phyloP scores from a whole-genome alignment of 1,140 invertebrate genomes.

The Eriocheir sinensis region DNA sequence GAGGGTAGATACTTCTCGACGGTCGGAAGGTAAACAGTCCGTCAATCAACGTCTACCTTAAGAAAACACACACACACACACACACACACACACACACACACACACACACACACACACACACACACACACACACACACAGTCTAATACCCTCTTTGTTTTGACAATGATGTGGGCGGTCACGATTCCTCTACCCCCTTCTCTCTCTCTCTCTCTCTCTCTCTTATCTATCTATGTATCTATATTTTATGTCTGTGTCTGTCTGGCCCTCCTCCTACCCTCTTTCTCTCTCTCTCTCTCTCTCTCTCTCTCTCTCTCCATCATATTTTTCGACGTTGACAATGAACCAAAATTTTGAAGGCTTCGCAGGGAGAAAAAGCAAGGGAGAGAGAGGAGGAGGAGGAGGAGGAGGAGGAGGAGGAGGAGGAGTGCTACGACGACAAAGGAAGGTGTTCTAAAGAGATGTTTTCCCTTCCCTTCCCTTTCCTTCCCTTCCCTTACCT shows the following conservation, averaged over 20 bases:
- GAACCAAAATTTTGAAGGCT: not conserved
- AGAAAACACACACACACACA: not conserved
- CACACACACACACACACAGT: not conserved
- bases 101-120: not conserved
- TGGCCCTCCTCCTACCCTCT: not conserved
- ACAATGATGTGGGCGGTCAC: constrained; percentile 12
- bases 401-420: not conserved
- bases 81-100: constrained; percentile 14
- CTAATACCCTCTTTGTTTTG: constrained; percentile 24
- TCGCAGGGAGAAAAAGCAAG: not conserved
- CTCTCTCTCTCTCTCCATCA: constrained; percentile 10
- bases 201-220: not conserved
- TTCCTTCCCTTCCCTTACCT: not conserved
- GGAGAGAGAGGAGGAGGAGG: not conserved
- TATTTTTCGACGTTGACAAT: not conserved
- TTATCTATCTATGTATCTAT: no score
- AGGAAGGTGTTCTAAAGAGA: not conserved
- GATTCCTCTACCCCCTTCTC: not conserved
- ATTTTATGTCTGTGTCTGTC: not conserved
- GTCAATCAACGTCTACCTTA: constrained; percentile 10
- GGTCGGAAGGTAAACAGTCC: not conserved
- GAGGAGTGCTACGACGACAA: not conserved
- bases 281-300: constrained; percentile 23
- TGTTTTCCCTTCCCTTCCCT: not conserved
- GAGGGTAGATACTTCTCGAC: not conserved